Evolutionary conservation across 1,140 invertebrate species (phyloP).

Genomic region (Vanessa atalanta): DNA sequence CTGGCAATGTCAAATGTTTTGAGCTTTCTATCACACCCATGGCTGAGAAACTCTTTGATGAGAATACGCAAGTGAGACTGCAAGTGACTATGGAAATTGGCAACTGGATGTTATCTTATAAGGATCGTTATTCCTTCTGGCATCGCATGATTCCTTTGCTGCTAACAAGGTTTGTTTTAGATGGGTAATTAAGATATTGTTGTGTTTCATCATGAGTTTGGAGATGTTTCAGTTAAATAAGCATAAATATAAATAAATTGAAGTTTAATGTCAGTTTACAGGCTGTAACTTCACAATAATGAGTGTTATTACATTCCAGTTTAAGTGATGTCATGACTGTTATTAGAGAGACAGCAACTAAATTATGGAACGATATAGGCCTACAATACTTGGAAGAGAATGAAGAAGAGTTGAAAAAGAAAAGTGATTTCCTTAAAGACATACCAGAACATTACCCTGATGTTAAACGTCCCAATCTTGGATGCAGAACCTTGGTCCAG

Average conservation of each 20-base stretch:
- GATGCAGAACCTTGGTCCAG: constrained; percentile 86
- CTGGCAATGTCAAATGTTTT: constrained; percentile 74
- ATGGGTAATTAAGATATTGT: no score
- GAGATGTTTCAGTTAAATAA: no score
- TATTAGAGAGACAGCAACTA: constrained; percentile 81
- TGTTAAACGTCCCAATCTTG: constrained; percentile 86
- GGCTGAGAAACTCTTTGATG: constrained; percentile 89
- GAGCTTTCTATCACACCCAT: constrained; percentile 82
- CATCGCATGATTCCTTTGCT: constrained; percentile 87
- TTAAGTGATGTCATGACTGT: constrained; percentile 86
- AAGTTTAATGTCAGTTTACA: no score
- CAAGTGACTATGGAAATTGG: constrained; percentile 85
- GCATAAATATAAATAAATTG: no score
- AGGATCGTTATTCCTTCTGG: constrained; percentile 89
- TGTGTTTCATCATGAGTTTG: no score
- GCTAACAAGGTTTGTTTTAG: constrained; percentile 81
- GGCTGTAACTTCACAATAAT: neutral
- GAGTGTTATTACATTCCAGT: constrained; percentile 43
- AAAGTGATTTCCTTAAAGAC: constrained; percentile 85
- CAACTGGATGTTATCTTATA: constrained; percentile 85
- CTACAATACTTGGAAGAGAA: constrained; percentile 88
- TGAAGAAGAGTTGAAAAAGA: constrained; percentile 86
- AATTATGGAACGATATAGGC: constrained; percentile 86
- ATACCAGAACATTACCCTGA: constrained; percentile 85
- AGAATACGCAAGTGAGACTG: constrained; percentile 83